A percentile compares a stretch with the other conserved stretches of the same genome.
Evolutionary conservation across 2,888 invertebrate species (phyloP).

Genomic region (Trimorus sp.): DNA sequence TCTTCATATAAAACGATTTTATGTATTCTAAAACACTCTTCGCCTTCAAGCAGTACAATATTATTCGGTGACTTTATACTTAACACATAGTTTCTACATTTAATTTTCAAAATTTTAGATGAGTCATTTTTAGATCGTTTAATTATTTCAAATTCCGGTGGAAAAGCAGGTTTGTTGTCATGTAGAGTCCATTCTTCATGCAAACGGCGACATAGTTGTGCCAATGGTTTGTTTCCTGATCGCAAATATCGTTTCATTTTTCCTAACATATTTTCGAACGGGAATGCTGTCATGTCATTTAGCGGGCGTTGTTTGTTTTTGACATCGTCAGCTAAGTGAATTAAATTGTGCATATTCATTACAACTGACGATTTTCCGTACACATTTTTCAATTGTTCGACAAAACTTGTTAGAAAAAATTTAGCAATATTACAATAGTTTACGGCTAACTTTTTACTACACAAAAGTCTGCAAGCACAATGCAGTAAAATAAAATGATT

Average conservation of each 20-base stretch:
- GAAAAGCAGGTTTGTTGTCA: too few relatives aligned
- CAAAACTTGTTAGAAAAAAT: background rate
- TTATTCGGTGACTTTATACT: too few relatives aligned
- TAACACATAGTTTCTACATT: too few relatives aligned
- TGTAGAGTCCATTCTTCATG: too few relatives aligned
- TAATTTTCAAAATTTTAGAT: too few relatives aligned
- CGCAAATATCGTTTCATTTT: constrained; percentile 22
- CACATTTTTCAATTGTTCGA: background rate
- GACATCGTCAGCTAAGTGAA: constrained; percentile 37
- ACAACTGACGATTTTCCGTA: constrained; percentile 28
- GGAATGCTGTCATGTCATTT: constrained; percentile 31
- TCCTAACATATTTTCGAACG: constrained; percentile 26
- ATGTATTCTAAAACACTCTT: too few relatives aligned
- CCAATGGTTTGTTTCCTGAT: constrained; percentile 30
- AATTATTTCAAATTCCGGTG: too few relatives aligned
- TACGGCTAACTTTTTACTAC: constrained; percentile 3
- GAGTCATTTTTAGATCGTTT: too few relatives aligned
- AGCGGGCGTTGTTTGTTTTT: constrained; percentile 25
- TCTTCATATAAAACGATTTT: too few relatives aligned
- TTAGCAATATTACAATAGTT: background rate
- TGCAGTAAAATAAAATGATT: constrained; percentile 1
- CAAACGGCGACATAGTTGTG: constrained; percentile 23
- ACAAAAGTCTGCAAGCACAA: background rate
- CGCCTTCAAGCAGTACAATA: too few relatives aligned
- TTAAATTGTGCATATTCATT: constrained; percentile 33